Evolutionary conservation across 2,797 vertebrate species (phyloP).

Genomic region (Galago senegalensis): DNA sequence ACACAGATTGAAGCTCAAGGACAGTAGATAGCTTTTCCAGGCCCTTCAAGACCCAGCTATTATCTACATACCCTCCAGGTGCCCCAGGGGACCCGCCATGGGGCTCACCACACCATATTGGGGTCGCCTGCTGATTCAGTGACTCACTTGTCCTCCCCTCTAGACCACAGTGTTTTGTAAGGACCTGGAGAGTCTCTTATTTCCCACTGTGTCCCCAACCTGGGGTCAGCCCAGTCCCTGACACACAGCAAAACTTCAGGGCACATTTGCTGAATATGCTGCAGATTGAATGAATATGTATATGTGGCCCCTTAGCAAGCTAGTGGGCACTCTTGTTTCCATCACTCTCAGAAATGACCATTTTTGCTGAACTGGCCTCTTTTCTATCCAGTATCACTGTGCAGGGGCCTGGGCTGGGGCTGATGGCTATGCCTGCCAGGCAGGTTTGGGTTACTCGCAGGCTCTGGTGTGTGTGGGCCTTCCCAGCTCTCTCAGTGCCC

Average conservation of each 20-base stretch:
- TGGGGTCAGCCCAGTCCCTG: background rate
- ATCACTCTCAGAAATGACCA: background rate
- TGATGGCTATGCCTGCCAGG: background rate
- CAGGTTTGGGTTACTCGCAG: background rate
- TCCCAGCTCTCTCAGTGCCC: background rate
- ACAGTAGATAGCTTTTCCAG: too few species aligned
- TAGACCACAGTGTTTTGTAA: background rate
- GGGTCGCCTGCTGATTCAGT: fast-evolving
- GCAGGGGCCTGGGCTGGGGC: background rate
- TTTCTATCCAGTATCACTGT: background rate
- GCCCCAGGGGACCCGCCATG: fast-evolving
- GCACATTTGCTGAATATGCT: background rate
- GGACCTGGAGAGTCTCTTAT: background rate
- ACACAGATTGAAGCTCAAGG: background rate
- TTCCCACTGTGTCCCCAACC: background rate
- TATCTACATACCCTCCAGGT: background rate
- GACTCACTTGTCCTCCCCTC: background rate
- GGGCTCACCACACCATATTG: background rate
- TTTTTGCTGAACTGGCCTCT: background rate
- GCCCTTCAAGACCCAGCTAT: background rate
- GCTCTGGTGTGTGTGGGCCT: fast-evolving
- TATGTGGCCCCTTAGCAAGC: background rate
- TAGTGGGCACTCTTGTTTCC: background rate
- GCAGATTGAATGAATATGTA: background rate
- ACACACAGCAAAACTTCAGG: background rate